Base-by-base conservation (phyloP, 2,888 invertebrate species). In the Xanthia icteritia region DNA sequence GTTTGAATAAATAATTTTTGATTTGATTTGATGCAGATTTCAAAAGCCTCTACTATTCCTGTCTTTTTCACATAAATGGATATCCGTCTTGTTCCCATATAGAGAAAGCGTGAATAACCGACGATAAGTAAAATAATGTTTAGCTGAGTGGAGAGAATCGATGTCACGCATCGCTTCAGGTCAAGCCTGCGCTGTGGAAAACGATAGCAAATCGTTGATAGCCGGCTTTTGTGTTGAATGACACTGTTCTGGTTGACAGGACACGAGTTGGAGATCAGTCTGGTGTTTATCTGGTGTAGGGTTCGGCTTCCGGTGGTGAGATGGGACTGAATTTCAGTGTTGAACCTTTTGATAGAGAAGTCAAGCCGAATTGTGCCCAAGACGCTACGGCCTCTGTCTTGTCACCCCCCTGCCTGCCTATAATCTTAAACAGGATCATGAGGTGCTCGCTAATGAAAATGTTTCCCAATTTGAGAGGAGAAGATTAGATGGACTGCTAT, bases 121-220 rank as follows among this genome's bases (percentile, higher is more conserved):
- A 5, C 13, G 48, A 78, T 64, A 82, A 78, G 51, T 66, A 42
- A 36, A 64, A 72, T 45, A 51, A 85, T 81, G 77, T 73, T 74
- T 39, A 58, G 64, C 58, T 85, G 82, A 68, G 82, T 77, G 77
- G 31, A 64, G 71, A 68, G 73, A 83, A 86, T 83, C 71, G 48
- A 83, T 85, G 86, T 77, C 86, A 86, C 81, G 84, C 86, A 64
- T 76, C 76, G 56, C 51, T 83, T 66, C 83, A 69, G 78, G 79
- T 61, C 72, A 66, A 58, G 56, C 64, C 64, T 42, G 60, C 48
- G 51, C 75, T 86, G 77, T 74, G 76, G 76, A 75, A 76, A 73
- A 42, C 64, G 83, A 86, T 85, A 83, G 64, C 73, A 61, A 75
- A 31, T 70, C 61, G 48, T 27, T 42, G 60, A 60, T 39, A 68